Evolutionary conservation across 37 sponge, comb jelly and placozoan species (phyloP).

Genomic region (Geodia barretti): DNA sequence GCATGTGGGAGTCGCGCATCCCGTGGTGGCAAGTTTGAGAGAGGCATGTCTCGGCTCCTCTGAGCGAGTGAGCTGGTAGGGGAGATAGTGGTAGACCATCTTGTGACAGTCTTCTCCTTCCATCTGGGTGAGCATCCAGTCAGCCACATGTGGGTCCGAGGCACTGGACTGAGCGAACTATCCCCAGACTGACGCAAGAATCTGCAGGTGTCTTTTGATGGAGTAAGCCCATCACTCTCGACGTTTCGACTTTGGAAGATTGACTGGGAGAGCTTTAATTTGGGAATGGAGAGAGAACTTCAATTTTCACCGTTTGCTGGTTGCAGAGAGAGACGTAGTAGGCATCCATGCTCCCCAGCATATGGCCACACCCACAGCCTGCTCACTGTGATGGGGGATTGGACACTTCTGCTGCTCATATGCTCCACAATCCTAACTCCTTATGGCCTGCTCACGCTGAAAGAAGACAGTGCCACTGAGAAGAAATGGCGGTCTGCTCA

Average conservation of each 20-base stretch:
- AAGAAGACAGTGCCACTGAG: constrained; percentile 56
- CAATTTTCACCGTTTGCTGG: background rate
- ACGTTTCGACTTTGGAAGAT: constrained; percentile 7
- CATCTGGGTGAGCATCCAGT: constrained; percentile 93
- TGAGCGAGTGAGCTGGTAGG: constrained; percentile 52
- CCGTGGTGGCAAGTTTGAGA: constrained; percentile 65
- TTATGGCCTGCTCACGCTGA: constrained; percentile 16
- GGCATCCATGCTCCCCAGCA: constrained; percentile 83
- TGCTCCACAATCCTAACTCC: constrained; percentile 11
- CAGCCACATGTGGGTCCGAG: constrained; percentile 83
- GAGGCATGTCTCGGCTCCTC: constrained; percentile 43
- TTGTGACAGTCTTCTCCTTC: constrained; percentile 64
- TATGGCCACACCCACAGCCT: constrained; percentile 80
- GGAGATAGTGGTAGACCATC: constrained; percentile 77
- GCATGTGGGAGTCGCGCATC: constrained; percentile 56
- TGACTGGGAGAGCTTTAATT: constrained; percentile 1
- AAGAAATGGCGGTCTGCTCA: constrained; percentile 70
- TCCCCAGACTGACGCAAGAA: constrained; percentile 54
- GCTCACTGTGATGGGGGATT: constrained; percentile 35
- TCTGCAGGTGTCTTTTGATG: constrained; percentile 76
- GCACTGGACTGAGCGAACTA: constrained; percentile 15
- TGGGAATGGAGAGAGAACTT: background rate
- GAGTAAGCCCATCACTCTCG: constrained; percentile 57
- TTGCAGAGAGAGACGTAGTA: constrained; percentile 77
- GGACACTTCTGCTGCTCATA: constrained; percentile 13